Evolutionary conservation across 1,140 invertebrate species (phyloP).

Genomic region (Venturia canescens): DNA sequence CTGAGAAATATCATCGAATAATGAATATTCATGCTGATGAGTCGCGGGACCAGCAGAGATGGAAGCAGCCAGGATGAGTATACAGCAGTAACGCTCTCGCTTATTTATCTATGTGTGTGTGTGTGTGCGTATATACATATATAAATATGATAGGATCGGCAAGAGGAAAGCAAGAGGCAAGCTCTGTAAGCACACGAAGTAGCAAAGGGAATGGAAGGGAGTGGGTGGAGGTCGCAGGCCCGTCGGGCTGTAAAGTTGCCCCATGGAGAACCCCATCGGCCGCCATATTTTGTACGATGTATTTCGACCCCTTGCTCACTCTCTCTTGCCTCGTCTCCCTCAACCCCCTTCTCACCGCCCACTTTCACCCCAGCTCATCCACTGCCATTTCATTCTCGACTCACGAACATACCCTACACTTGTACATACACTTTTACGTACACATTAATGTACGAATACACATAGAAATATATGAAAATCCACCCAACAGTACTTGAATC

Average conservation of each 20-base stretch:
- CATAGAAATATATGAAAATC: neutral
- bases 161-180: constrained; percentile 35
- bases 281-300: constrained; percentile 74
- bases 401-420: constrained; percentile 20
- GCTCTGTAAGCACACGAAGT: constrained; percentile 20
- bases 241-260: constrained; percentile 74
- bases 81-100: constrained; percentile 11
- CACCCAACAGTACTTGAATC: constrained; percentile 4
- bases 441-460: neutral
- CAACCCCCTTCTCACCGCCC: constrained; percentile 5
- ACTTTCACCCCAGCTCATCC: constrained; percentile 52
- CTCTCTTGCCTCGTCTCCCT: constrained; percentile 57
- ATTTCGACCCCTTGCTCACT: constrained; percentile 64
- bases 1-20: constrained; percentile 77
- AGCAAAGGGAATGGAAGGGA: constrained; percentile 4
- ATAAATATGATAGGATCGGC: constrained; percentile 13
- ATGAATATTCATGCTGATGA: constrained; percentile 78
- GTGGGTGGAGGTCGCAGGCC: constrained; percentile 56
- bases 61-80: constrained; percentile 65
- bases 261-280: constrained; percentile 74
- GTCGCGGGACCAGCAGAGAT: constrained; percentile 69
- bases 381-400: constrained; percentile 50
- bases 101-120: too few relatives aligned
- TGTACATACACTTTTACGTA: neutral
- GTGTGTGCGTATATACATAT: constrained; percentile 3